A percentile compares a stretch with the other conserved stretches of the same genome.
Evolutionary conservation across 2,797 vertebrate species (phyloP).

Genomic region (Choloepus didactylus): DNA sequence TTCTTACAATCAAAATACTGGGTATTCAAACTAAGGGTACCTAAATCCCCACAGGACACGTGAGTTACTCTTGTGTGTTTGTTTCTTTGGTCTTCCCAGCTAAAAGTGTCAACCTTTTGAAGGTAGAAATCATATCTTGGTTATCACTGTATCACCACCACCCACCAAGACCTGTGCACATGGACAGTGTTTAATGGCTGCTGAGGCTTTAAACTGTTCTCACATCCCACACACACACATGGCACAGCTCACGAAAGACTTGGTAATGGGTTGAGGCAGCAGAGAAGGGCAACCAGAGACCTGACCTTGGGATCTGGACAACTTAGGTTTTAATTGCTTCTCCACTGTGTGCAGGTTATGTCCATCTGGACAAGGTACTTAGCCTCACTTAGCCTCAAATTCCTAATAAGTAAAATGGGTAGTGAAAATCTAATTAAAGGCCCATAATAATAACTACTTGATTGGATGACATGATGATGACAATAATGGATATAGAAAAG

Average conservation of each 20-base stretch:
- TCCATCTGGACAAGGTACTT: not conserved
- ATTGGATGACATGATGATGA: not conserved
- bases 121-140: not conserved
- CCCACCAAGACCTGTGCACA: not conserved
- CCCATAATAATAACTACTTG: not conserved
- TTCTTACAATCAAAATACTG: not conserved
- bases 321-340: accelerated
- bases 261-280: too few relatives aligned
- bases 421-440: not conserved
- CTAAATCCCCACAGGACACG: not conserved
- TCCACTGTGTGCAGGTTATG: not conserved
- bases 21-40: not conserved
- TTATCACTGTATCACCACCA: not conserved
- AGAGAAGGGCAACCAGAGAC: accelerated
- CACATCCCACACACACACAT: too few relatives aligned
- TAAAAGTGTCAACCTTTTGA: not conserved
- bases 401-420: not conserved
- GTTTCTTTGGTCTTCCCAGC: not conserved
- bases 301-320: not conserved
- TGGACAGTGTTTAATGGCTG: not conserved
- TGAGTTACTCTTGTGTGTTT: not conserved
- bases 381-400: not conserved
- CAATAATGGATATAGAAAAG: not conserved
- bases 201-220: not conserved
- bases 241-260: not conserved